Evolutionary conservation across 2,888 invertebrate genomes (phyloP), one percentile per base, ranked within the genome.

Genomic region (Harpalus rufipes): DNA sequence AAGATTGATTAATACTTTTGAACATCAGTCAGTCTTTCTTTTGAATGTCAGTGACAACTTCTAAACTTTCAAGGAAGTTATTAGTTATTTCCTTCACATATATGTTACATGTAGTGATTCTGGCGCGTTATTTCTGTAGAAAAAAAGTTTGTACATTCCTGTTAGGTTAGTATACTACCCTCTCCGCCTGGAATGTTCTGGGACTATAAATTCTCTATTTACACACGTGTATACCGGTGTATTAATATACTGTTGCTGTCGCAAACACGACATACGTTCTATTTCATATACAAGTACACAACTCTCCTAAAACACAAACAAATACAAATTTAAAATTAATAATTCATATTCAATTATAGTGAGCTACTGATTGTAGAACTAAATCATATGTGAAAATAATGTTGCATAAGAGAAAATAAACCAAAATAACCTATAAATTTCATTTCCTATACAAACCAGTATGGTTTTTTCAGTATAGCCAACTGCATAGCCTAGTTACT

Each of bases 131-230:
- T 32, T 32, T 32, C 32, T 32, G 32, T 32, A 32, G 32, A 32
- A 32, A 32, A 21, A 32, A 32, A 32, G 32, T 32, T 32, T 32
- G 32, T 32, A 32, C 63, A 63, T 25, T 25, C 21, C 63, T 61
- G 68, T 32, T 32, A 32, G 32, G 32, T 32, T 32, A n/a, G 68
- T 68, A 32, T 39, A 44, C 51, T 51, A 68, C 81, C 81, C 81
- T 44, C 82, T 56, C 82, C 21, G 21, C 56, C 8, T 59, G 72
- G 74, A 74, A 74, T 74, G 74, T 18, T 81, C 58, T 74, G 16
- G 25, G n/a, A 82, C 72, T 82, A 81, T 81, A 81, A 81, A 81
- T 81, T 81, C 65, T 65, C 18, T 65, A 81, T 81, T 81, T 81
- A 81, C 81, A 81, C 81, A 81, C 81, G 68, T 68, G 81, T 65